Conservation (phyloP, 2,797 vertebrate genomes). For the Siniperca scherzeri region DNA sequence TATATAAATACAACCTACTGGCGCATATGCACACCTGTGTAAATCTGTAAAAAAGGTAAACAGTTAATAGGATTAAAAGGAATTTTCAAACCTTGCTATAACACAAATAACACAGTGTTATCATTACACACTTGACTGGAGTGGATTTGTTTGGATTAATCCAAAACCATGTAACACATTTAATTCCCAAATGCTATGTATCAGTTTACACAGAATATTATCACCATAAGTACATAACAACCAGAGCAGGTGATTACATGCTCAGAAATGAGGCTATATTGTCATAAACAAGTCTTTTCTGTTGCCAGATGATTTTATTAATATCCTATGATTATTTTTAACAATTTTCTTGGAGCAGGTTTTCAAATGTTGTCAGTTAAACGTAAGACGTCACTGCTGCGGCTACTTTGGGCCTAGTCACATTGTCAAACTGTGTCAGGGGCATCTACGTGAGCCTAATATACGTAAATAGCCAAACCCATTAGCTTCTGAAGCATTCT, state of each 20-base stretch:
- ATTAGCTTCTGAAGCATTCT: conserved; percentile 75
- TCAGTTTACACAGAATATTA: conserved; percentile 35
- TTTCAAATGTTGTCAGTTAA: conserved; percentile 18
- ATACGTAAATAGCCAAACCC: conserved; percentile 69
- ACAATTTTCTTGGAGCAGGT: neutral
- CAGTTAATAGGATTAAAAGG: conserved; percentile 69
- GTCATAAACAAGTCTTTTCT: conserved; percentile 1
- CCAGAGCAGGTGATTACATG: conserved; percentile 1
- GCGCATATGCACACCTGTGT: conserved; percentile 55
- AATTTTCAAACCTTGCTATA: conserved; percentile 40
- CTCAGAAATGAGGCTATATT: neutral
- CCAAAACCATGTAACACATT: conserved; percentile 45
- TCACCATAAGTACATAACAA: conserved; percentile 21
- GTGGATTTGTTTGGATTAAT: conserved; percentile 60
- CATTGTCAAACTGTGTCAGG: conserved; percentile 49
- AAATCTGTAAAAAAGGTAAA: conserved; percentile 69
- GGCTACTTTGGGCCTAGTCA: conserved; percentile 25
- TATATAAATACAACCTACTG: conserved; percentile 51
- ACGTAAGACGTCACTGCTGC: conserved; percentile 36
- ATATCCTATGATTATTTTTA: conserved; percentile 3
- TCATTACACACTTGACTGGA: conserved; percentile 23
- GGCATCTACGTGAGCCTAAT: conserved; percentile 56
- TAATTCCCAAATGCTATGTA: conserved; percentile 36
- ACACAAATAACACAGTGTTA: conserved; percentile 41
- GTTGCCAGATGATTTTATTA: conserved; percentile 16